phyloP scores from a whole-genome alignment of 2,888 invertebrate genomes.

The Pteria penguin region DNA sequence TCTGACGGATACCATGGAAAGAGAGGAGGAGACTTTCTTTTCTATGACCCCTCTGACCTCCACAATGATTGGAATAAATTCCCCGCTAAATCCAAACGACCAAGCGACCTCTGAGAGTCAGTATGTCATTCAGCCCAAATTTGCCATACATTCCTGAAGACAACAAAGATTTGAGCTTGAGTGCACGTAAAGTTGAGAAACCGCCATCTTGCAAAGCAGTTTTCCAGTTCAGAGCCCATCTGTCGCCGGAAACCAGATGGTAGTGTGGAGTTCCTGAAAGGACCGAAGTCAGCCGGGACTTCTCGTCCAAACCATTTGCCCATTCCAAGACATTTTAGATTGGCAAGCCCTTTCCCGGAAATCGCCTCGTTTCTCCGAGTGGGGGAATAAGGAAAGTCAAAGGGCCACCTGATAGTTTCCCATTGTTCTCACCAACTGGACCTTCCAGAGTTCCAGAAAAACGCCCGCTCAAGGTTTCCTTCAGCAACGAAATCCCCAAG shows the following conservation, averaged over 20 bases:
- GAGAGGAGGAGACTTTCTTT: slow-evolving; percentile 28
- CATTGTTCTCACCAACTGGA: background rate
- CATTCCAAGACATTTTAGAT: too few relatives aligned
- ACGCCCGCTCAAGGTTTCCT: background rate
- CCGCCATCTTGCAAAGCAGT: background rate
- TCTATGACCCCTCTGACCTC: slow-evolving; percentile 14
- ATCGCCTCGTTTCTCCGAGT: background rate
- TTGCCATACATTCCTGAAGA: slow-evolving; percentile 27
- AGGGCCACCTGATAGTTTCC: background rate
- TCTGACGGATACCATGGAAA: background rate
- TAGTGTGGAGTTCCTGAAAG: background rate
- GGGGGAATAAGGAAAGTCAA: background rate
- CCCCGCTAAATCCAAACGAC: background rate
- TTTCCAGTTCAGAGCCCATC: slow-evolving; percentile 32
- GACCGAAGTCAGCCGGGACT: background rate
- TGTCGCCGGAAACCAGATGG: slow-evolving; percentile 22
- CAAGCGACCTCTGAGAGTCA: background rate
- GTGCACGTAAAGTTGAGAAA: background rate
- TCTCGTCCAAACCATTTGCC: background rate
- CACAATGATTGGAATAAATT: background rate
- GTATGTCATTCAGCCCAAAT: slow-evolving; percentile 17
- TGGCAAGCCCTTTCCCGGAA: background rate
- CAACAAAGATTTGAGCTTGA: background rate
- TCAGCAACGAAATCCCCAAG: background rate
- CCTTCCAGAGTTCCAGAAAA: background rate